Evolutionary conservation across 2,113 vertebrate genomes (phyloP).

Genomic region (Mormoops blainvillei): DNA sequence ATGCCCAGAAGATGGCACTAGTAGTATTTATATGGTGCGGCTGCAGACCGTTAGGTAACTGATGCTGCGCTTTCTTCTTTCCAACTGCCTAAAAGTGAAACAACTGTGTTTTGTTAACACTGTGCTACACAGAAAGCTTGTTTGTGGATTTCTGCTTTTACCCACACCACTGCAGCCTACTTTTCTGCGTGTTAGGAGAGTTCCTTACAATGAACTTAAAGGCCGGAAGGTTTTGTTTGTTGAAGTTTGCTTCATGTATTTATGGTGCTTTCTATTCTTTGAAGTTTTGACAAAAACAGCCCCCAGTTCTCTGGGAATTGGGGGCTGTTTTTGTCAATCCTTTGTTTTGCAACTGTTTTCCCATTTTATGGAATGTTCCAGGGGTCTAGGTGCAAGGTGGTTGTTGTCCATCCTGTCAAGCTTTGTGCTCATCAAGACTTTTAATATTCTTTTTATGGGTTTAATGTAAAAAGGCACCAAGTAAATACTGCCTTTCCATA

Average conservation of each 20-base stretch:
- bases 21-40: conserved; percentile 14
- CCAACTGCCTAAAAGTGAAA: conserved; percentile 26
- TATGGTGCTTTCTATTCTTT: conserved; percentile 47
- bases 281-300: conserved; percentile 44
- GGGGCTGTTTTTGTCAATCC: not conserved
- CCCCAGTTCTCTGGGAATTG: conserved; percentile 27
- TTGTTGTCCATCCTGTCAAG: not conserved
- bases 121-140: conserved; percentile 41
- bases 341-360: not conserved
- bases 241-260: conserved; percentile 46
- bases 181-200: not conserved
- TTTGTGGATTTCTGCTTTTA: conserved; percentile 43
- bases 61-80: not conserved
- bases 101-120: conserved; percentile 53
- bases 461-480: conserved; percentile 49
- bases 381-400: not conserved
- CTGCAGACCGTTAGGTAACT: not conserved
- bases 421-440: not conserved
- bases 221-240: conserved; percentile 40
- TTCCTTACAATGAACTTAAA: conserved; percentile 64
- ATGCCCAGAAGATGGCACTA: conserved; percentile 77
- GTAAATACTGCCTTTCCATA: conserved; percentile 16
- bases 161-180: not conserved
- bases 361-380: not conserved
- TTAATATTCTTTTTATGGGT: conserved; percentile 16